Conservation (phyloP, 2,113 vertebrate genomes). For the Todiramphus saurophagus region DNA sequence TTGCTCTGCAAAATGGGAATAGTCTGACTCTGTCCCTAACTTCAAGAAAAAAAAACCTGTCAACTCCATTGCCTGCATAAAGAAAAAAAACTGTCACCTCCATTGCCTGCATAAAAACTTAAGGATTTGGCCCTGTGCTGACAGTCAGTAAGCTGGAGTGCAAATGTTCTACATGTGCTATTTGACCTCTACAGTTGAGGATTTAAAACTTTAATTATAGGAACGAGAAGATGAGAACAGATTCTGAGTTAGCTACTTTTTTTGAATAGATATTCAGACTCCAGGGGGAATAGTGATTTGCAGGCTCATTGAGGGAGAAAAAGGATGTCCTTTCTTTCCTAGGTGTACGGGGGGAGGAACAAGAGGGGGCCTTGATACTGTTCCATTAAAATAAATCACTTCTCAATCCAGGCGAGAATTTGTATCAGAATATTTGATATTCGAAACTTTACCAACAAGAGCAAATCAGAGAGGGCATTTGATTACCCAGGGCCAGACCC, state of each 20-base stretch:
- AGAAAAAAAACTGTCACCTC: background rate
- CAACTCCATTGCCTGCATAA: background rate
- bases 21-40: background rate
- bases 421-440: slow-evolving; percentile 63
- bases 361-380: slow-evolving; percentile 20
- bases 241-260: slow-evolving; percentile 69
- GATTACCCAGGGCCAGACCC: background rate
- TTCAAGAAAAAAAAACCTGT: background rate
- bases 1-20: background rate
- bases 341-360: slow-evolving; percentile 46
- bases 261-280: slow-evolving; percentile 72
- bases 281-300: slow-evolving; percentile 70
- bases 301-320: slow-evolving; percentile 70
- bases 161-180: slow-evolving; percentile 65
- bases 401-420: slow-evolving; percentile 57
- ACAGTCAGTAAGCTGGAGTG: slow-evolving; percentile 44
- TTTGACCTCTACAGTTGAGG: slow-evolving; percentile 69
- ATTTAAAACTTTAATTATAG: slow-evolving; percentile 73
- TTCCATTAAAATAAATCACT: slow-evolving; percentile 67
- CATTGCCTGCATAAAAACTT: background rate
- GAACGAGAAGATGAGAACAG: slow-evolving; percentile 67
- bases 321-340: slow-evolving; percentile 63
- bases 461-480: slow-evolving; percentile 8
- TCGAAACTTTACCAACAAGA: slow-evolving; percentile 58
- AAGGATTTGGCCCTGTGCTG: slow-evolving; percentile 38